phyloP scores from a whole-genome alignment of 2,888 invertebrate genomes.

The Antheraea assamensis region DNA sequence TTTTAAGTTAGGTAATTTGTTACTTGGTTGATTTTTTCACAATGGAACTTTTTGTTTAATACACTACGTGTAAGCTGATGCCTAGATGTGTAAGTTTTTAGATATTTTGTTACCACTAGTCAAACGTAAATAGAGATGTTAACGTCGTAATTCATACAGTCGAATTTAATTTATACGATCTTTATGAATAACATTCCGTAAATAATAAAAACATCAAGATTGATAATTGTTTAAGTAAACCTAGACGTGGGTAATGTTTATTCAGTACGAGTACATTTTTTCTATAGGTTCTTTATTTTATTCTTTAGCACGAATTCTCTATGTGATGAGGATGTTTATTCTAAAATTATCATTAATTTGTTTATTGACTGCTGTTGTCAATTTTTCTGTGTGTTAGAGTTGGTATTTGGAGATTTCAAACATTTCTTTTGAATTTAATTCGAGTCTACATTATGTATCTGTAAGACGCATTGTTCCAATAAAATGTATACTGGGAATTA shows the following conservation, averaged over 20 bases:
- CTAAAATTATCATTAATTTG: constrained; percentile 14
- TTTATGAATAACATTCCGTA: constrained; percentile 1
- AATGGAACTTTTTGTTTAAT: neutral
- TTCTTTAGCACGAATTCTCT: constrained; percentile 14
- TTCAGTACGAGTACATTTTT: constrained; percentile 7
- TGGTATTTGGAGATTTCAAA: neutral
- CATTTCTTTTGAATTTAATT: neutral
- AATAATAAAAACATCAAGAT: constrained; percentile 9
- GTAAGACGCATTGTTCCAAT: neutral
- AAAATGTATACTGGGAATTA: neutral
- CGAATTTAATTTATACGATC: neutral
- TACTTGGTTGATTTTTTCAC: neutral
- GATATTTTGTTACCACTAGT: neutral
- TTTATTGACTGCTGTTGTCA: constrained; percentile 9
- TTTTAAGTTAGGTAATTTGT: neutral
- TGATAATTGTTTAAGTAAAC: neutral
- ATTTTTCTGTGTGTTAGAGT: neutral
- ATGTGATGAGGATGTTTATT: constrained; percentile 16
- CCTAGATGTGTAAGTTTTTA: neutral
- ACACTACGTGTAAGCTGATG: neutral
- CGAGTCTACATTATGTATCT: neutral
- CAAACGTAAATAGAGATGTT: neutral
- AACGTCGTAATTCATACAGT: neutral
- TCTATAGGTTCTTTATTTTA: constrained; percentile 14
- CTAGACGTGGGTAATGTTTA: constrained; percentile 2